A percentile compares a stretch with the other conserved stretches of the same genome.
Evolutionary conservation across 2,113 vertebrate species (phyloP).

Genomic region (Numenius arquata): DNA sequence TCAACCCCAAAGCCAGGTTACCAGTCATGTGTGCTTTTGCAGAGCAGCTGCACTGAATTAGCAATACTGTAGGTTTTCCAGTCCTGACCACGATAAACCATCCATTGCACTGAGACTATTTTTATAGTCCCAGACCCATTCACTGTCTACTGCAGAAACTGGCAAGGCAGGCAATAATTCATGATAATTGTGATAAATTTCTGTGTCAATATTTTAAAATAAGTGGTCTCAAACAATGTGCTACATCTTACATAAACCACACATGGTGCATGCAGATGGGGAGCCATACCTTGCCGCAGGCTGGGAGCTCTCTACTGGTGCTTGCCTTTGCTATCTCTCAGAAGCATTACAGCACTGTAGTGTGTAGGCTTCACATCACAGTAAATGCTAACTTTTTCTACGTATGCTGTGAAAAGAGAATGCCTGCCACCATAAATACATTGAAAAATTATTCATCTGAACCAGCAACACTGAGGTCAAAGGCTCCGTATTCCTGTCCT

Average conservation of each 20-base stretch:
- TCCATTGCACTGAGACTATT: neutral
- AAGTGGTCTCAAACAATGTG: neutral
- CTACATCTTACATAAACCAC: neutral
- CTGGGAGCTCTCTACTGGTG: neutral
- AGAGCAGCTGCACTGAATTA: neutral
- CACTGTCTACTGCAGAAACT: neutral
- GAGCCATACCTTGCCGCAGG: neutral
- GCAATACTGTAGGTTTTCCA: neutral
- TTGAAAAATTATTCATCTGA: neutral
- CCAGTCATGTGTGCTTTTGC: neutral
- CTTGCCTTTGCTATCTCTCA: neutral
- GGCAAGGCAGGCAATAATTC: neutral
- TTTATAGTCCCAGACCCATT: neutral
- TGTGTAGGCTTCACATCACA: neutral
- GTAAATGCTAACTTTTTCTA: neutral
- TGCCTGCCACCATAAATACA: neutral
- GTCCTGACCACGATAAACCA: neutral
- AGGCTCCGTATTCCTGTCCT: fast-evolving
- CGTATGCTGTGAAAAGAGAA: neutral
- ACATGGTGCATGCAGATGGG: fast-evolving
- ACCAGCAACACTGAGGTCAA: neutral
- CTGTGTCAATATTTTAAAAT: neutral
- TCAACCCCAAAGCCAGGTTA: neutral
- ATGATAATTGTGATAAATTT: neutral
- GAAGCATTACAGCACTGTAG: neutral